Conservation (phyloP, 2,888 invertebrate species). For the Eupithecia inturbata region DNA sequence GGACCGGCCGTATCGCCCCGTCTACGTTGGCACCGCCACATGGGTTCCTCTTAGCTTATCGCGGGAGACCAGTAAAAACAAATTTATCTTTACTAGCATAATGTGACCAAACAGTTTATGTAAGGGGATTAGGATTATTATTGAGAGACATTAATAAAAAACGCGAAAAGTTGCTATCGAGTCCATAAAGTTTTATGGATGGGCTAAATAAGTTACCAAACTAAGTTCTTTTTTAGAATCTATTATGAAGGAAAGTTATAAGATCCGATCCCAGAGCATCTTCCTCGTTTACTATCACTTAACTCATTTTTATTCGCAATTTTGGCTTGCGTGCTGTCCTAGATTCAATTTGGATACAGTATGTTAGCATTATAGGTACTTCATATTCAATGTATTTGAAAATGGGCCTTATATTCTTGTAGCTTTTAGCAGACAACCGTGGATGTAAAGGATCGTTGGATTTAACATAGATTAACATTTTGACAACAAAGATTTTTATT, state of each 20-base stretch:
- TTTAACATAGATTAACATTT: too few relatives aligned
- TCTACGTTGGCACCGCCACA: too few relatives aligned
- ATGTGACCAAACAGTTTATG: conserved; percentile 24
- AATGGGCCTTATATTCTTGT: neutral
- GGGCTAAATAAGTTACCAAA: conserved; percentile 53
- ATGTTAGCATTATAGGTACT: conserved; percentile 46
- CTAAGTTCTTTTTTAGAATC: conserved; percentile 65
- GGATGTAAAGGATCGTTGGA: too few relatives aligned
- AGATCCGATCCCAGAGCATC: conserved; percentile 60
- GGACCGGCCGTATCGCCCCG: too few relatives aligned
- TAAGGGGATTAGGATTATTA: conserved; percentile 29
- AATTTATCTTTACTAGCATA: neutral
- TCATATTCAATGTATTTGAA: conserved; percentile 13
- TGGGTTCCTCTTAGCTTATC: too few relatives aligned
- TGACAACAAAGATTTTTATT: neutral
- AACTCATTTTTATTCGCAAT: conserved; percentile 78
- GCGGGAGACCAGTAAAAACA: too few relatives aligned
- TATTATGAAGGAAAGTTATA: conserved; percentile 70
- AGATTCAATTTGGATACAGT: conserved; percentile 75
- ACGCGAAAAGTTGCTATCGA: conserved; percentile 42
- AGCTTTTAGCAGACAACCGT: too few relatives aligned
- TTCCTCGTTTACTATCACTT: conserved; percentile 76
- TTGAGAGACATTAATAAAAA: conserved; percentile 40
- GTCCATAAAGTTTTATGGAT: conserved; percentile 55
- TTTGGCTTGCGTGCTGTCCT: conserved; percentile 73